A percentile compares a stretch with the other conserved stretches of the same genome.
Evolutionary conservation across 1,140 invertebrate genomes (phyloP).

Genomic region (Diploscapter pachys): DNA sequence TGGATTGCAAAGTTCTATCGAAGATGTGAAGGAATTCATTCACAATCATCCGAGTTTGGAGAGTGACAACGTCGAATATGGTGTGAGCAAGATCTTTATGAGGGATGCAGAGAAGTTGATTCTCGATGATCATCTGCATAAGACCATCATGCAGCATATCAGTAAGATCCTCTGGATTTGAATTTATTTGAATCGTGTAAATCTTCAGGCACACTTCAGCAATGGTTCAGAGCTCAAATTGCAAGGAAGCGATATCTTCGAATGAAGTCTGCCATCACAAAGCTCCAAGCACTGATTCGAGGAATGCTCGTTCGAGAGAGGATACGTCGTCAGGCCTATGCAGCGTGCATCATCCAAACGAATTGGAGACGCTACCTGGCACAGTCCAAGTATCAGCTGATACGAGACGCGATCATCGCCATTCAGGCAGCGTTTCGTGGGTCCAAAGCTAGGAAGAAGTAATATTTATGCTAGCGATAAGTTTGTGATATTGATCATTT

Average conservation of each 20-base stretch:
- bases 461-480: neutral
- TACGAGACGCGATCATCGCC: conserved; percentile 66
- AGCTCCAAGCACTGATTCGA: conserved; percentile 72
- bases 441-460: conserved; percentile 28
- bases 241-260: conserved; percentile 74
- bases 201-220: conserved; percentile 72
- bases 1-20: conserved; percentile 68
- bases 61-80: conserved; percentile 89
- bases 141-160: conserved; percentile 86
- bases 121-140: conserved; percentile 82
- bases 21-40: conserved; percentile 50
- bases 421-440: conserved; percentile 68
- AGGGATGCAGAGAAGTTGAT: conserved; percentile 88
- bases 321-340: conserved; percentile 62
- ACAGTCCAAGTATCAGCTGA: conserved; percentile 69
- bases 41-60: conserved; percentile 68
- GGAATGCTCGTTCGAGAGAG: conserved; percentile 56
- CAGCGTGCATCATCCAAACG: conserved; percentile 74
- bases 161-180: conserved; percentile 41
- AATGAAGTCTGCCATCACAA: conserved; percentile 71
- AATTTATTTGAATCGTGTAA: too few species aligned
- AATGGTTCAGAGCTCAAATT: conserved; percentile 80
- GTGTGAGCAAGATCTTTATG: conserved; percentile 83
- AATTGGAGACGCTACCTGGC: conserved; percentile 71
- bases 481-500: conserved; percentile 15